A percentile compares a stretch with the other conserved stretches of the same genome.
phyloP scores from a whole-genome alignment of 1,140 invertebrate genomes.

The Scaptodrosophila lebanonensis region DNA sequence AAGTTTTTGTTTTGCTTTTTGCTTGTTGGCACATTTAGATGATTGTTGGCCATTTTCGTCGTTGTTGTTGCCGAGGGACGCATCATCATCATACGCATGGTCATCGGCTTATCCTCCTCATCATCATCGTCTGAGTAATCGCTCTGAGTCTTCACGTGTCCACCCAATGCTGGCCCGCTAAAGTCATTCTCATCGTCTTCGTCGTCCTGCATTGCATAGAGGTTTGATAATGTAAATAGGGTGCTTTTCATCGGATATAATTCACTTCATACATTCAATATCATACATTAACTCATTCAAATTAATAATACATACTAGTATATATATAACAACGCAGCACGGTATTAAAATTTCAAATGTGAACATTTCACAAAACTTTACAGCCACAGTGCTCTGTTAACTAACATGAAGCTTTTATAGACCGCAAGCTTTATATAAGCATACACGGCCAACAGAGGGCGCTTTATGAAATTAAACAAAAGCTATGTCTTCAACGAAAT shows the following conservation, averaged over 20 bases:
- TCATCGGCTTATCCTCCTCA: slow-evolving; percentile 72
- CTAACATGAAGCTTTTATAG: slow-evolving; percentile 34
- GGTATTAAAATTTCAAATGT: no score
- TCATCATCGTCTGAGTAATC: slow-evolving; percentile 74
- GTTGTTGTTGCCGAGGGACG: slow-evolving; percentile 39
- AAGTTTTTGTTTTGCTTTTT: slow-evolving; percentile 58
- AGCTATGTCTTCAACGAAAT: no score
- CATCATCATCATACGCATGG: slow-evolving; percentile 71
- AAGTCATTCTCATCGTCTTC: slow-evolving; percentile 74
- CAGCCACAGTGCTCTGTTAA: slow-evolving; percentile 40
- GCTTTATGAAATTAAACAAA: slow-evolving; percentile 24
- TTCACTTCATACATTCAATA: no score
- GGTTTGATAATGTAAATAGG: no score
- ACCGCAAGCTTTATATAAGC: slow-evolving; percentile 26
- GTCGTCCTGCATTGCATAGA: slow-evolving; percentile 53
- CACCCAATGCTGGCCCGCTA: slow-evolving; percentile 72
- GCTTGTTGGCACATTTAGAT: slow-evolving; percentile 74
- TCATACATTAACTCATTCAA: no score
- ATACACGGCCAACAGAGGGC: slow-evolving; percentile 18
- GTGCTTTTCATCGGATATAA: no score
- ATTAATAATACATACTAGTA: no score
- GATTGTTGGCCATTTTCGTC: slow-evolving; percentile 38
- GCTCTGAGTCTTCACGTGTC: slow-evolving; percentile 68
- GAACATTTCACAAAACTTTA: slow-evolving; percentile 30
- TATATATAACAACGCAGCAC: no score